Evolutionary conservation across 2,113 vertebrate genomes (phyloP), one percentile per base, ranked within the genome.

Genomic region (Corythoichthys haematopterus): DNA sequence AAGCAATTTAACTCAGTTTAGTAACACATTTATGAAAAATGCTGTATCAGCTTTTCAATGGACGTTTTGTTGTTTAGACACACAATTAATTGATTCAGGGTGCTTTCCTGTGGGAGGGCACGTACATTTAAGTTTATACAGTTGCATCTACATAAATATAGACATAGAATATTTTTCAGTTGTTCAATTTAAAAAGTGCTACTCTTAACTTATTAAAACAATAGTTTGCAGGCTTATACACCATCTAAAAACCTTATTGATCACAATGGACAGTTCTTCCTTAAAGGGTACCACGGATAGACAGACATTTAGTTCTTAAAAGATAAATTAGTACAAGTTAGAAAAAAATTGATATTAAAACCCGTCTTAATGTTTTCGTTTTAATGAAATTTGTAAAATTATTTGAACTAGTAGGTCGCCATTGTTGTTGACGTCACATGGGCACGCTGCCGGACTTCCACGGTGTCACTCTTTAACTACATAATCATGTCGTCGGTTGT

Each of bases 1-100:
- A 99, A 64, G 93, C 95, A 2, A 94, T 59, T 71, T 64, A 65
- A 56, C 20, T 45, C 8, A 6, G 36, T 57, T 6, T 13, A 13
- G 35, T 57, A 6, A 33, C 10, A 33, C 4, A 0, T 4, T 43
- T 10, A 56, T 52, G 65, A 1, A 14, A 68, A 72, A 45, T 0
- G 2, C 2, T 46, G 38, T 53, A 12, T 12, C 53, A 57, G 11
- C 55, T 35, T 36, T 57, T 36, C 6, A 57, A 36, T 35, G 33
- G 55, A 14, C 12, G 13, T 0, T 62, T 62, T 33, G 15, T 61
- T 46, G n/a, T 33, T 13, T 6, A 14, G 12, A 28, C 43, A 46
- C 36, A 36, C n/a, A 61, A 4, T 20, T 60, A 9, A n/a, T 61
- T 20, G 9, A 43, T 43, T 60, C 35, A 10, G 8, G 11, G 2